phyloP scores from a whole-genome alignment of 2,113 vertebrate species.

The Pygoscelis adeliae region DNA sequence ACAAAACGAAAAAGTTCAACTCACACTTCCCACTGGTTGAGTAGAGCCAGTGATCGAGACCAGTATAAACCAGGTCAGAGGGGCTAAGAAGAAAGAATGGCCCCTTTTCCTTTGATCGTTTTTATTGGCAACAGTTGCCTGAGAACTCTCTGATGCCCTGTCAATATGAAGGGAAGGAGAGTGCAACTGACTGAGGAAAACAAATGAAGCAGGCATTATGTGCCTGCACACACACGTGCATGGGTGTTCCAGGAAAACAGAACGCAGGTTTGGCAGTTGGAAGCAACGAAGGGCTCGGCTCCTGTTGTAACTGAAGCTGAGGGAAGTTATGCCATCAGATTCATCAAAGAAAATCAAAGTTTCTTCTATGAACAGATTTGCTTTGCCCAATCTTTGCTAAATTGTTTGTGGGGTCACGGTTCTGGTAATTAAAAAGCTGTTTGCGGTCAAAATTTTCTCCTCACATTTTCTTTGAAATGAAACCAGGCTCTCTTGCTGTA shows the following conservation, averaged over 20 bases:
- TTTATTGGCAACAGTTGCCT: conserved; percentile 79
- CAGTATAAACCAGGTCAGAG: conserved; percentile 25
- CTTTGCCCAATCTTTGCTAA: neutral
- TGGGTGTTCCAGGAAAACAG: neutral
- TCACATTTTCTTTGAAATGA: neutral
- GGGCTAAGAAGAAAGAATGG: conserved; percentile 59
- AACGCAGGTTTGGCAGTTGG: neutral
- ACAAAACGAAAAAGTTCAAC: neutral
- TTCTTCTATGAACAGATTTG: neutral
- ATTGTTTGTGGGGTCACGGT: neutral
- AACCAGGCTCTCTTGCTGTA: neutral
- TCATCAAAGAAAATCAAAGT: neutral
- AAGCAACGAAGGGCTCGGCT: neutral
- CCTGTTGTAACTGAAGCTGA: neutral
- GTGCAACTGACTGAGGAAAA: neutral
- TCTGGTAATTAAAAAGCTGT: neutral
- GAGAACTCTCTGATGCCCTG: conserved; percentile 72
- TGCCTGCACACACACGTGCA: neutral
- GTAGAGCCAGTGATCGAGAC: neutral
- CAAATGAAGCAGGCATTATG: neutral
- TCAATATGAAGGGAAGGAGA: neutral
- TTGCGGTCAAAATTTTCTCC: neutral
- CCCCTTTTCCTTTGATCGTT: conserved; percentile 74
- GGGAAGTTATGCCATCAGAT: neutral
- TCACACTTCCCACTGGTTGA: neutral